Base-by-base conservation (phyloP, 2,888 invertebrate genomes). In the Ochropleura leucogaster region DNA sequence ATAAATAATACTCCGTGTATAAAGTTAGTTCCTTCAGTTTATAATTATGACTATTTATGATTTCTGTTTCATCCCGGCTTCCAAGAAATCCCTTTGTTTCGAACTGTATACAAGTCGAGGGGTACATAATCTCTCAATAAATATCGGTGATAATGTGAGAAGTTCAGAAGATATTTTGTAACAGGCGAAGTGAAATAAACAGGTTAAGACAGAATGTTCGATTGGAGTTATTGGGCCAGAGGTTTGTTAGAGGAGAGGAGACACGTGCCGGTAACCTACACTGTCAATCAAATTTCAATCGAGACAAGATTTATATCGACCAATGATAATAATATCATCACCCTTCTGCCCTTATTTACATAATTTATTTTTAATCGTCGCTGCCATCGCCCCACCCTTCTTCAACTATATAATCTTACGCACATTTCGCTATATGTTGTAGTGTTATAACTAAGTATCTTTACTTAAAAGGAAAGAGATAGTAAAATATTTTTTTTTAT, bases 1-100 rank as follows among this genome's bases (percentile, higher is more conserved):
- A 72, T 75, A 80, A 82, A 80, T 72, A 80, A 84, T 68, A 51
- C 12, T 57, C 47, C 3, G 12, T 70, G 68, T 46, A 16, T 66
- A 66, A 62, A 68, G 42, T 80, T 68, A 62, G 72, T 62, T 69
- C 14, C 10, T 42, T 53, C 44, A 65, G 84, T 82, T 66, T 80
- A 69, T 75, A 72, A 76, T 84, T 49, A 75, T 71, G 49, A 44
- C 67, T 73, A 68, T 82, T 80, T 71, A 78, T 18, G 60, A 53
- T 20, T 59, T 69, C 60, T 66, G 72, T 68, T 80, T 72, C 57
- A 72, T 72, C 71, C 69, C 47, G 20, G 47, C 16, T 70, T 77
- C 60, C 69, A 51, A 68, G 81, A 84, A 77, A 70, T 77, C 69
- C 77, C 77, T 77, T 84, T 82, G 81, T 74, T 59, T 53, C 14